Evolutionary conservation across 2,113 vertebrate species (phyloP), one percentile per base, ranked within the genome.

Genomic region (Campylomormyrus tamandua): DNA sequence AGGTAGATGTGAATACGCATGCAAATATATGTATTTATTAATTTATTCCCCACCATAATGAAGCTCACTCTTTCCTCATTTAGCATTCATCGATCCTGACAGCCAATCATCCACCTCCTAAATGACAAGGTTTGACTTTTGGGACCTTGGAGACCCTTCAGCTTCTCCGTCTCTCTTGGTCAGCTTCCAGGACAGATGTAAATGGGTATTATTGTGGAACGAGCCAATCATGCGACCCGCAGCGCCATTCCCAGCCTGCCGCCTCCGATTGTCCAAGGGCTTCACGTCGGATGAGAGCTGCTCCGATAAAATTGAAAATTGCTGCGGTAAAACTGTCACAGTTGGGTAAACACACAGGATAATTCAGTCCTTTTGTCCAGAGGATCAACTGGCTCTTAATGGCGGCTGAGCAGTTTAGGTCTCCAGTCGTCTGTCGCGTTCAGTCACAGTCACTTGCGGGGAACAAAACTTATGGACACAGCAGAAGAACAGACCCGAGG

Each of bases 11-110:
- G 35, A 88, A 19, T 58, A 42, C 19, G 21, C 53, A 62, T 62
- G 53, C 87, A 88, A 88, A 62, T 62, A 66, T 62, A 88, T 88
- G 87, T 66, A 88, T 88, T 88, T 88, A 88, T 88, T 88, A 88
- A 88, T 88, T 62, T 62, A 88, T 58, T 88, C 53, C 13, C 87
- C 31, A n/a, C 53, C 56, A 42, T 88, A 62, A 88, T 88, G 87
- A 62, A 6, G 31, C 53, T 87, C 8, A n/a, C 56, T 46, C 39
- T 88, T 62, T 88, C 7, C 87, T 88, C 39, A 88, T 62, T 88
- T 56, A 88, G 27, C 58, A 88, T 88, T 66, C 87, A 46, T 88
- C 39, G 39, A 39, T 66, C 48, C 62, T 88, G 87, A 88, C 87
- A 88, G 56, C 53, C 11, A 56, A 62, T 88, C 87, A 88, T 10